Conservation (phyloP, 2,113 vertebrate genomes). For the Fulica atra region DNA sequence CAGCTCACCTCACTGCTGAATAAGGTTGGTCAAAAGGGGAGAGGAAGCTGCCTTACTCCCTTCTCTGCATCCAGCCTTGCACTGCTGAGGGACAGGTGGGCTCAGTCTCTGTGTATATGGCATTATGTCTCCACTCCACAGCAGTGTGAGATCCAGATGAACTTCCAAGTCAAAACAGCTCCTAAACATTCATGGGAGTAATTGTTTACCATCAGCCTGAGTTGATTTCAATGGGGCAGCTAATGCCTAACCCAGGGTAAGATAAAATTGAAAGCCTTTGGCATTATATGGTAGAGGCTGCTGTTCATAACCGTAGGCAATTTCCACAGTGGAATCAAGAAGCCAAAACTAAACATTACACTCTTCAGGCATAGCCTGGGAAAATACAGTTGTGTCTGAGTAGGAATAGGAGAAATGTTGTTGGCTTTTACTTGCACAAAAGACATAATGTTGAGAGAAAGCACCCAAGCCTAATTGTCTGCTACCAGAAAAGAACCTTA, state of each 20-base stretch:
- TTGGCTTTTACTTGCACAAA: background rate
- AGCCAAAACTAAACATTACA: background rate
- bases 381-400: background rate
- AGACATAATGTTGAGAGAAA: background rate
- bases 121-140: background rate
- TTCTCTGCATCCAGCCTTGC: background rate
- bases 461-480: background rate
- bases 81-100: background rate
- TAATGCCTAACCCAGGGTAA: background rate
- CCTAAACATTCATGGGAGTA: background rate
- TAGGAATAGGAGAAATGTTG: background rate
- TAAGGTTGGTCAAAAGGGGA: background rate
- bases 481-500: background rate
- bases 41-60: background rate
- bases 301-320: background rate
- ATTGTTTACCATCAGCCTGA: background rate
- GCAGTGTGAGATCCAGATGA: background rate
- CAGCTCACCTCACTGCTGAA: background rate
- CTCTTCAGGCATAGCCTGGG: background rate
- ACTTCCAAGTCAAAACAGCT: background rate
- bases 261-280: background rate
- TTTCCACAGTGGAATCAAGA: background rate
- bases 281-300: fast-evolving
- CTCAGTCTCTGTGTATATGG: background rate
- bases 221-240: background rate